These are phyloP conservation scores for Aphis gossypii DNA, from an alignment of 1,140 invertebrate species.

Conservation along the genomic window DNA sequence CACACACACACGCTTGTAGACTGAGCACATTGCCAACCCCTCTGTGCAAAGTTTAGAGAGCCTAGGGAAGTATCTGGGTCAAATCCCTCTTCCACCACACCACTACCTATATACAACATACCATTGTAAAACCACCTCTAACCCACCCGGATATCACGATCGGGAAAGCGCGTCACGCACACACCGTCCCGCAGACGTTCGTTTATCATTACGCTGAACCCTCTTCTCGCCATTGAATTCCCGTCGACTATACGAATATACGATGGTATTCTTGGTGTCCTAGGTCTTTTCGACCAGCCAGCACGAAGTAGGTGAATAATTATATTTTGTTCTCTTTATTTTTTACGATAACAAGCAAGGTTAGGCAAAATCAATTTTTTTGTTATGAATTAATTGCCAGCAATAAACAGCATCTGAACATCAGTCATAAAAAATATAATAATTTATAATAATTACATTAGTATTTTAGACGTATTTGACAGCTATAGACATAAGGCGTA, in stretches of 20 bases:
- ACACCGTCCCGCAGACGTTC: not conserved
- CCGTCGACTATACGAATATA: not conserved
- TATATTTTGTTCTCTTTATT: not conserved
- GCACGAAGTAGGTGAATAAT: not conserved
- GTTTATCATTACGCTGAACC: not conserved
- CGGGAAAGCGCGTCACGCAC: slow-evolving; percentile 12
- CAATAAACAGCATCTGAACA: not conserved
- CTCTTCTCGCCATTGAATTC: not conserved
- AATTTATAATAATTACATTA: slow-evolving; percentile 21
- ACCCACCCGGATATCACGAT: not conserved
- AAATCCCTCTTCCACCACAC: not conserved
- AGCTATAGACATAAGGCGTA: not conserved
- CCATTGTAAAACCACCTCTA: not conserved
- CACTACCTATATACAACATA: not conserved
- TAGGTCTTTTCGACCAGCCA: slow-evolving; percentile 12
- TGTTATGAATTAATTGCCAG: not conserved
- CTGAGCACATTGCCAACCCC: not conserved
- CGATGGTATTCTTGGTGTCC: slow-evolving; percentile 27
- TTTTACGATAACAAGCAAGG: not conserved
- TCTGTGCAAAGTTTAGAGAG: not conserved
- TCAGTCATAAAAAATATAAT: not conserved
- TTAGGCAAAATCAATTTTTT: not conserved
- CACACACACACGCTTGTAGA: too few relatives aligned
- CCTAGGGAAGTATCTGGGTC: slow-evolving; percentile 35
- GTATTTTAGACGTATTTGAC: slow-evolving; percentile 10